Conservation (phyloP, 2,888 invertebrate species). For the Hydriomena furcata region DNA sequence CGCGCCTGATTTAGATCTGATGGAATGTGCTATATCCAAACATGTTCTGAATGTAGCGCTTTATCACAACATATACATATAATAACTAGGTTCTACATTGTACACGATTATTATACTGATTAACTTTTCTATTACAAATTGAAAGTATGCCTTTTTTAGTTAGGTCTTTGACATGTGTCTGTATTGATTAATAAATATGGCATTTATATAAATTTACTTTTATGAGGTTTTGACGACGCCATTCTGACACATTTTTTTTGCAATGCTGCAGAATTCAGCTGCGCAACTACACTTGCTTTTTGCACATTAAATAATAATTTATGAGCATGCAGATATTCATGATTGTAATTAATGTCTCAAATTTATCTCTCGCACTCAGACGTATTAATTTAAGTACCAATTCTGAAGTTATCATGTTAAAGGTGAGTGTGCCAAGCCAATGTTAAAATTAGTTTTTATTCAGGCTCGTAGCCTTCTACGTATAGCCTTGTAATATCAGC, state of each 20-base stretch:
- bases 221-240: too few relatives aligned
- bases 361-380: constrained; percentile 1
- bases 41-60: constrained; percentile 2
- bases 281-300: background rate
- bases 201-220: too few relatives aligned
- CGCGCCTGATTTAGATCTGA: constrained; percentile 45
- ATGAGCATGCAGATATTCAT: background rate
- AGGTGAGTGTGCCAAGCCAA: background rate
- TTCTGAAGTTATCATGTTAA: constrained; percentile 4
- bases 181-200: too few relatives aligned
- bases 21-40: constrained; percentile 32
- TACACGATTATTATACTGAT: too few relatives aligned
- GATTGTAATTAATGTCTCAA: constrained; percentile 3
- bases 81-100: background rate
- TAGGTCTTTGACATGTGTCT: too few relatives aligned
- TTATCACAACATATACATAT: background rate
- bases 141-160: too few relatives aligned
- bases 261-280: too few relatives aligned
- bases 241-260: too few relatives aligned
- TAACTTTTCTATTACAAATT: too few relatives aligned
- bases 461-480: background rate
- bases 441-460: background rate
- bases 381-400: background rate
- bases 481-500: background rate
- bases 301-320: background rate